Percentiles rank a stretch among this genome's conserved stretches.
phyloP scores from a whole-genome alignment of 2,888 invertebrate genomes.

The Eristalis pertinax region DNA sequence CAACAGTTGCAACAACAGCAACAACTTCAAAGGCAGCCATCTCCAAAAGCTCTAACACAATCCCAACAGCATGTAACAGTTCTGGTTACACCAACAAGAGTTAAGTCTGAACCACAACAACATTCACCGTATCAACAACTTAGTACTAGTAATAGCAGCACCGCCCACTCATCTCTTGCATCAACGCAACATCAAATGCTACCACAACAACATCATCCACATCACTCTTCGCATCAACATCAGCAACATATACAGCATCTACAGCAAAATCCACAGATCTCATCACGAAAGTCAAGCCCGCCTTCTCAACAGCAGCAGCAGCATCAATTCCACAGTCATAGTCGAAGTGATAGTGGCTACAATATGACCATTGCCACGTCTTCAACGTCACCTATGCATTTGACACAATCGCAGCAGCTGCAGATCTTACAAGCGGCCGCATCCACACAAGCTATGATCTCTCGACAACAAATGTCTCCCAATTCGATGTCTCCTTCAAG shows the following conservation, averaged over 20 bases:
- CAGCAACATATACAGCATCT: conserved; percentile 79
- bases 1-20: conserved; percentile 80
- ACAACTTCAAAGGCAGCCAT: conserved; percentile 78
- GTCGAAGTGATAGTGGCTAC: conserved; percentile 68
- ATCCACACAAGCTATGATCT: conserved; percentile 75
- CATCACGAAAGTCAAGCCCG: conserved; percentile 72
- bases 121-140: conserved; percentile 76
- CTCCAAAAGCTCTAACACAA: conserved; percentile 75
- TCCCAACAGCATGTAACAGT: conserved; percentile 82
- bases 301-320: conserved; percentile 67
- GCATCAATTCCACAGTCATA: conserved; percentile 67
- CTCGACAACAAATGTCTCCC: conserved; percentile 77
- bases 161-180: conserved; percentile 76
- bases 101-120: conserved; percentile 80
- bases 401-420: conserved; percentile 80
- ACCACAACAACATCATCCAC: conserved; percentile 78
- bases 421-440: conserved; percentile 80
- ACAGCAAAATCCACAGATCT: conserved; percentile 74
- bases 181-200: conserved; percentile 74
- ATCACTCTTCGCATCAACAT: conserved; percentile 77
- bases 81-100: conserved; percentile 82
- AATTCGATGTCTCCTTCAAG: conserved; percentile 76
- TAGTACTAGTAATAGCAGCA: conserved; percentile 74
- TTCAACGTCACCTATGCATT: conserved; percentile 78
- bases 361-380: conserved; percentile 72